phyloP scores from a whole-genome alignment of 2,113 vertebrate genomes.

The Varanus komodoensis region DNA sequence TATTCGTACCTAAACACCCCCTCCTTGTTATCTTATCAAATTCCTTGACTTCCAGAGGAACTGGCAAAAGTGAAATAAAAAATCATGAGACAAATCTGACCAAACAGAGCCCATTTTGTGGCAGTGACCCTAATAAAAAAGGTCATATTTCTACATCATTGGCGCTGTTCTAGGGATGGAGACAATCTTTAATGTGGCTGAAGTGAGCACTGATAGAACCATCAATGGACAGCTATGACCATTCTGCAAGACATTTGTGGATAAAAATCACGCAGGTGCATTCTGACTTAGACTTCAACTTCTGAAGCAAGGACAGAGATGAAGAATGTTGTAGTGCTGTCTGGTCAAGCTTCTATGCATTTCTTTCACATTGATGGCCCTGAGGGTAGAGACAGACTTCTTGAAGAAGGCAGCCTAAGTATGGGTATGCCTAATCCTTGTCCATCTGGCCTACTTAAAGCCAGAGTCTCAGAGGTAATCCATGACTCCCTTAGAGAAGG shows the following conservation, averaged over 20 bases:
- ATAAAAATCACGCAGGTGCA: background rate
- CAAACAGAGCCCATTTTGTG: background rate
- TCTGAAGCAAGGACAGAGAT: background rate
- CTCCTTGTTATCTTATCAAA: background rate
- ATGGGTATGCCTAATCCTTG: background rate
- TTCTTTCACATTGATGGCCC: background rate
- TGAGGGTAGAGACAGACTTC: background rate
- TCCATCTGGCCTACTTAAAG: background rate
- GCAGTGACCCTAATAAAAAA: background rate
- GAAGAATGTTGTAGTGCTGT: background rate
- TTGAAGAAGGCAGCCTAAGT: background rate
- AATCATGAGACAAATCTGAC: background rate
- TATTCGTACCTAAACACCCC: background rate
- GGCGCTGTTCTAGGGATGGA: background rate
- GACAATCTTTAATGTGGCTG: background rate
- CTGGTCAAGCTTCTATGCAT: background rate
- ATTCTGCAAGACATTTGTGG: background rate
- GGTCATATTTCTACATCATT: background rate
- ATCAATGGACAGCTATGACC: background rate
- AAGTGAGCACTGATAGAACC: background rate
- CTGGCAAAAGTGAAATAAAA: background rate
- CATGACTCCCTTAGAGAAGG: background rate
- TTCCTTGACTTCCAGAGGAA: background rate
- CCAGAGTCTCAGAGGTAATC: background rate
- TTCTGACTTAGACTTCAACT: background rate